Evolutionary conservation across 1,140 invertebrate species (phyloP), one percentile per base, ranked within the genome.

Genomic region (Bombus confusus): DNA sequence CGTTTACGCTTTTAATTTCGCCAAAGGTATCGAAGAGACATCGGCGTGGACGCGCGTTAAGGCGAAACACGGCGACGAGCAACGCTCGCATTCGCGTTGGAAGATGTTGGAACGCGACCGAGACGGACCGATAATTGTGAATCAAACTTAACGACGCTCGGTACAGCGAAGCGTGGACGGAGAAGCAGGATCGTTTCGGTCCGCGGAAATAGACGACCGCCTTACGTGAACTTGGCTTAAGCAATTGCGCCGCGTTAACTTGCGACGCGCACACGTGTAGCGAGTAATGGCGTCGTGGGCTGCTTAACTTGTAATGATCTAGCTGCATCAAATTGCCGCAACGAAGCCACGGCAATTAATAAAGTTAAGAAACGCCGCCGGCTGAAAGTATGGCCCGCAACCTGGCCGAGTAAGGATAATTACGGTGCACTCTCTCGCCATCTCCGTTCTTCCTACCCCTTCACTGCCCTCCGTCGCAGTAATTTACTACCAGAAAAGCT

Each of bases 221-320:
- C 87, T 89, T 80, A 88, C 66, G 83, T 28, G 87, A 75, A 43
- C 28, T 59, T 25, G 84, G 43, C 64, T 89, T 81, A 81, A 87
- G 77, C 89, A 90, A 90, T 88, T 81, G 85, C 87, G 59, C 8
- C 59, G 66, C 25, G 47, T 77, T 69, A 78, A 71, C 71, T 68
- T 43, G 68, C 57, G 43, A 41, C 13, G 66, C 68, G 28, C 28
- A 34, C 28, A 34, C 28, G 64, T 80, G 62, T 57, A n/a, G 28
- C 18, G 13, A 13, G 57, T 59, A 75, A n/a, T 31, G 66, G 37
- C 57, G 66, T 43, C 22, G 72, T 52, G 74, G 43, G 78, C 72
- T 66, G 68, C 72, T 82, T 81, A 90, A 90, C 87, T 90, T 89
- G 86, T 89, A 90, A 90, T 71, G 80, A 90, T 90, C 77, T 68